A percentile compares a stretch with the other conserved stretches of the same genome.
Evolutionary conservation across 2,797 vertebrate genomes (phyloP).

Genomic region (Amblyraja radiata): DNA sequence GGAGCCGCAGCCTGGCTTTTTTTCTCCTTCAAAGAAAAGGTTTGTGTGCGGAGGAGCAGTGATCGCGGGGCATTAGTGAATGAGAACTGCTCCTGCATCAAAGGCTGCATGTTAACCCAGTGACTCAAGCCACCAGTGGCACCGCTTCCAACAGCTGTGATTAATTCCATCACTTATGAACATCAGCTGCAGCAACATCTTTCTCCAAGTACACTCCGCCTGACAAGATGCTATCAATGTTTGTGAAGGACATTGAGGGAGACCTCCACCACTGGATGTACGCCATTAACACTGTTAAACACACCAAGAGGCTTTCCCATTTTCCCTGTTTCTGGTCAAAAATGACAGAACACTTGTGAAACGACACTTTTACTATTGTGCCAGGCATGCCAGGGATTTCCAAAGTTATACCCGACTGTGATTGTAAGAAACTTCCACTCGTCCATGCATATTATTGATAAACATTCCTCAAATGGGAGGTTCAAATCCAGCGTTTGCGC

Average conservation of each 20-base stretch:
- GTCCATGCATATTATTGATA: background rate
- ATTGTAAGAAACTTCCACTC: background rate
- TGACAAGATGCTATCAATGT: constrained; percentile 18
- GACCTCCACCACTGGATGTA: background rate
- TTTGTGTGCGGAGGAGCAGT: background rate
- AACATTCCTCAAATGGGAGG: background rate
- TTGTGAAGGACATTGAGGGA: background rate
- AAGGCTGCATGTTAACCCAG: background rate
- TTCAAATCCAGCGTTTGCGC: background rate
- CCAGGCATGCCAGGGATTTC: background rate
- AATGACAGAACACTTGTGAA: background rate
- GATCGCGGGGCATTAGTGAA: constrained; percentile 4
- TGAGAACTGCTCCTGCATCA: background rate
- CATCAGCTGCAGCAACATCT: background rate
- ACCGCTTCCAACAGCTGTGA: background rate
- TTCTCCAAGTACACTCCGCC: background rate
- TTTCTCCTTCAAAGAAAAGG: background rate
- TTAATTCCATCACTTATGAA: constrained; percentile 10
- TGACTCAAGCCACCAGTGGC: background rate
- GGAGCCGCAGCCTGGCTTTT: background rate
- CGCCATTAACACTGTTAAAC: background rate
- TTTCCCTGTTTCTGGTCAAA: background rate
- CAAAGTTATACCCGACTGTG: background rate
- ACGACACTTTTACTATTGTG: too few species aligned
- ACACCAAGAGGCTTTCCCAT: background rate